phyloP scores from a whole-genome alignment of 2,888 invertebrate genomes.

The Operophtera brumata region DNA sequence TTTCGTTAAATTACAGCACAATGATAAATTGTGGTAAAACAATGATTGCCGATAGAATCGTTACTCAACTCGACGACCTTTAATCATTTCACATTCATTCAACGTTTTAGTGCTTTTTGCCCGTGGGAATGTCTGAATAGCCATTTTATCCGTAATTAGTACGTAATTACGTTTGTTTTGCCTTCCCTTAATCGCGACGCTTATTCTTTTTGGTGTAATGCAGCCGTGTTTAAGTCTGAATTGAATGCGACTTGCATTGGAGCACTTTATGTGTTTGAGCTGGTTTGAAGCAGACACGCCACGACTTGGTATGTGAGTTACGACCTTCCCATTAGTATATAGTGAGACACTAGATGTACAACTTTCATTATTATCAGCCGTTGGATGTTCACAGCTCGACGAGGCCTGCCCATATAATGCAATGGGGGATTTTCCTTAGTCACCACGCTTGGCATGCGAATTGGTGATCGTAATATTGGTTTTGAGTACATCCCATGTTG shows the following conservation, averaged over 20 bases:
- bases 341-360: too few relatives aligned
- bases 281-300: too few relatives aligned
- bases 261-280: too few relatives aligned
- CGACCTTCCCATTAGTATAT: too few relatives aligned
- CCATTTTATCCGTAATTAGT: slow-evolving; percentile 69
- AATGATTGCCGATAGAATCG: slow-evolving; percentile 2
- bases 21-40: slow-evolving; percentile 1
- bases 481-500: too few relatives aligned
- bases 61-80: slow-evolving; percentile 24
- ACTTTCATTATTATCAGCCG: too few relatives aligned
- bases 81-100: slow-evolving; percentile 40
- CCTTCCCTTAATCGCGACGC: slow-evolving; percentile 49
- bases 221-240: slow-evolving; percentile 38
- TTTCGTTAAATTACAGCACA: slow-evolving; percentile 1
- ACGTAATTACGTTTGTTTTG: slow-evolving; percentile 63
- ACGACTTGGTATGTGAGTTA: too few relatives aligned
- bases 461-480: too few relatives aligned
- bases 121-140: slow-evolving; percentile 61
- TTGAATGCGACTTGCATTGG: background rate
- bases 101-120: slow-evolving; percentile 45
- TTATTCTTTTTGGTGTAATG: slow-evolving; percentile 52
- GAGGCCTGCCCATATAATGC: too few relatives aligned
- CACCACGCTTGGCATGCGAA: too few relatives aligned
- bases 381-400: too few relatives aligned
- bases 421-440: too few relatives aligned